phyloP scores from a whole-genome alignment of 1,140 invertebrate genomes.

The Leptinotarsa defecta region DNA sequence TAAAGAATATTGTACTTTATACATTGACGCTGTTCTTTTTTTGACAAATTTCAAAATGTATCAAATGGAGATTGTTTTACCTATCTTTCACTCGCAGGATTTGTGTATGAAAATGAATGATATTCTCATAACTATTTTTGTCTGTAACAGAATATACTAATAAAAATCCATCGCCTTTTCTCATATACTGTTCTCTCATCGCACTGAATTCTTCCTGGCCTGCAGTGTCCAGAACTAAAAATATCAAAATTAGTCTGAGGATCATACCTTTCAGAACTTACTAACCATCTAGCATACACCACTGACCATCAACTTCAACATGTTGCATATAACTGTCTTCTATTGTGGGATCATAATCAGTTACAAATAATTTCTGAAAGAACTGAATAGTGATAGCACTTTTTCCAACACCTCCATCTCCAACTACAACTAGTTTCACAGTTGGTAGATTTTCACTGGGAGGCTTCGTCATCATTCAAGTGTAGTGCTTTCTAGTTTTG shows the following conservation, averaged over 20 bases:
- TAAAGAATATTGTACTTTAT: too few relatives aligned
- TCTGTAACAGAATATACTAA: slow-evolving; percentile 91
- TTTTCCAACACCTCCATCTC: slow-evolving; percentile 88
- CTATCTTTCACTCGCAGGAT: slow-evolving; percentile 89
- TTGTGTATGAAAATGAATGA: slow-evolving; percentile 84
- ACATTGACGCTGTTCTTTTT: too few relatives aligned
- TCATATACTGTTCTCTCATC: slow-evolving; percentile 94
- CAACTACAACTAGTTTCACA: slow-evolving; percentile 88
- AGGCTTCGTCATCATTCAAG: slow-evolving; percentile 62
- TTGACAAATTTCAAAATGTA: too few relatives aligned
- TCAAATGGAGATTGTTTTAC: slow-evolving; percentile 55
- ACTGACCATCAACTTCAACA: slow-evolving; percentile 88
- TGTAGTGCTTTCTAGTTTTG: slow-evolving; percentile 5
- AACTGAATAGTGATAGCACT: slow-evolving; percentile 90
- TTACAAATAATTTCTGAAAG: slow-evolving; percentile 85
- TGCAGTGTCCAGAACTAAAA: slow-evolving; percentile 85
- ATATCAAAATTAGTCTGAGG: slow-evolving; percentile 22
- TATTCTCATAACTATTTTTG: slow-evolving; percentile 83
- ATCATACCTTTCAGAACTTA: slow-evolving; percentile 28
- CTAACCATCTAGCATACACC: slow-evolving; percentile 89
- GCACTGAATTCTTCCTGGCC: slow-evolving; percentile 94
- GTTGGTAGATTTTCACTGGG: slow-evolving; percentile 80
- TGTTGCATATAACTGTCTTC: slow-evolving; percentile 91
- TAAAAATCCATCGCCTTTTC: slow-evolving; percentile 93
- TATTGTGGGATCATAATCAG: slow-evolving; percentile 90